Evolutionary conservation across 2,888 invertebrate genomes (phyloP).

Genomic region (Heteromyza rotundicornis): DNA sequence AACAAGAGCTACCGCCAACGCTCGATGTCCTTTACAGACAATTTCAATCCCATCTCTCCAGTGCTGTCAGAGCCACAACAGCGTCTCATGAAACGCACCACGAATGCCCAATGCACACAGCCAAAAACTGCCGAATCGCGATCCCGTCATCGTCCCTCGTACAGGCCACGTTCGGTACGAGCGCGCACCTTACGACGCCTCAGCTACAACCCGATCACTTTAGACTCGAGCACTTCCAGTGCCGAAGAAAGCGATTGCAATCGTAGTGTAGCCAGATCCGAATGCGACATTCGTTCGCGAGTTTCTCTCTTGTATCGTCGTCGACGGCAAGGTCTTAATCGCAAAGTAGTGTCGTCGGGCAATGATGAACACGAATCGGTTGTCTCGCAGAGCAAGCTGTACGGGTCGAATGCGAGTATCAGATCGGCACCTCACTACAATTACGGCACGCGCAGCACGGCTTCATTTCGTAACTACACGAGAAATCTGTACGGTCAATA

Average conservation of each 20-base stretch:
- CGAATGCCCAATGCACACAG: background rate
- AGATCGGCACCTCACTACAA: conserved; percentile 64
- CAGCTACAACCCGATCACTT: conserved; percentile 67
- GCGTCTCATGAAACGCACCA: conserved; percentile 29
- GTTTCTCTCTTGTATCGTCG: conserved; percentile 42
- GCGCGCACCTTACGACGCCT: conserved; percentile 65
- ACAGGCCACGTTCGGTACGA: conserved; percentile 64
- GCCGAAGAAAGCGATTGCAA: conserved; percentile 64
- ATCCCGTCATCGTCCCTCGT: conserved; percentile 42
- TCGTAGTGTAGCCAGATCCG: conserved; percentile 65
- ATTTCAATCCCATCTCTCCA: conserved; percentile 58
- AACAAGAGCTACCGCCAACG: conserved; percentile 58
- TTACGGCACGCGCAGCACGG: conserved; percentile 42
- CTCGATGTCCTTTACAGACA: conserved; percentile 65
- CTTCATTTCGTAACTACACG: conserved; percentile 34
- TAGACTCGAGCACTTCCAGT: conserved; percentile 66
- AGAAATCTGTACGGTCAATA: conserved; percentile 45
- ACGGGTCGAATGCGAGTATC: conserved; percentile 63
- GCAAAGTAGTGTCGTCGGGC: conserved; percentile 52
- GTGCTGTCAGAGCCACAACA: conserved; percentile 51
- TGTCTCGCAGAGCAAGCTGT: conserved; percentile 55
- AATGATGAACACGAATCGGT: conserved; percentile 52
- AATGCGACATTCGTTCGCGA: conserved; percentile 65
- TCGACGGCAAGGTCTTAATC: conserved; percentile 54
- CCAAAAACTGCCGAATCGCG: conserved; percentile 22